phyloP scores from a whole-genome alignment of 2,113 vertebrate genomes.

The Sialia sialis region DNA sequence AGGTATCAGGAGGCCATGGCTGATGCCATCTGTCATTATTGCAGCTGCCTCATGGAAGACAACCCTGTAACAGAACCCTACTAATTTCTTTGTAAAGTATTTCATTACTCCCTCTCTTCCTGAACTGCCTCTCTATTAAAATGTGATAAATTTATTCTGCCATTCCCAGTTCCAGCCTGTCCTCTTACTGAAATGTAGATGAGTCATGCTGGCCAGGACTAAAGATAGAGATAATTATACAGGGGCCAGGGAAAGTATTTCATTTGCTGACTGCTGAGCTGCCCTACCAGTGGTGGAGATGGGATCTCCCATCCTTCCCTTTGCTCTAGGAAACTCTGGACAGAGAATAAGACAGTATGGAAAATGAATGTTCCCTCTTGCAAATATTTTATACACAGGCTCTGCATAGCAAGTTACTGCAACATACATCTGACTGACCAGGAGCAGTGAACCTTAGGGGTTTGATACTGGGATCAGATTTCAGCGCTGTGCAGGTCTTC shows the following conservation, averaged over 20 bases:
- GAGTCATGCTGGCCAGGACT: conserved; percentile 50
- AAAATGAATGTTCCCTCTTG: background rate
- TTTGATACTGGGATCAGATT: background rate
- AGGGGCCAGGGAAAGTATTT: background rate
- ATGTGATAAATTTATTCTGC: conserved; percentile 80
- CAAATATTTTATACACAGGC: background rate
- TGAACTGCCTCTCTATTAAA: conserved; percentile 81
- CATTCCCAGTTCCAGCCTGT: conserved; percentile 66
- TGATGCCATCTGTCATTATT: conserved; percentile 2
- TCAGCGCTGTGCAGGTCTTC: background rate
- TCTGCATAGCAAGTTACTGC: background rate
- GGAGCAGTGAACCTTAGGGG: background rate
- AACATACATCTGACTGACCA: background rate
- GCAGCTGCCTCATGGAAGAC: conserved; percentile 29
- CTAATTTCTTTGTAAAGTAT: conserved; percentile 82
- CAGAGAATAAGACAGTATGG: background rate
- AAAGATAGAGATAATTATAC: conserved; percentile 65
- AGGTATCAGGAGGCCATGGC: background rate
- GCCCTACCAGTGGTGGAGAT: background rate
- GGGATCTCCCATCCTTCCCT: background rate
- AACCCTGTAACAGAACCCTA: conserved; percentile 70
- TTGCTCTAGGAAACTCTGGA: background rate
- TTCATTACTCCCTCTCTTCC: conserved; percentile 78
- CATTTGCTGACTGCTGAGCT: background rate
- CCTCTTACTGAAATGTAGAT: conserved; percentile 68